Conservation (phyloP, 2,113 vertebrate species). For the Leucosticte australis region DNA sequence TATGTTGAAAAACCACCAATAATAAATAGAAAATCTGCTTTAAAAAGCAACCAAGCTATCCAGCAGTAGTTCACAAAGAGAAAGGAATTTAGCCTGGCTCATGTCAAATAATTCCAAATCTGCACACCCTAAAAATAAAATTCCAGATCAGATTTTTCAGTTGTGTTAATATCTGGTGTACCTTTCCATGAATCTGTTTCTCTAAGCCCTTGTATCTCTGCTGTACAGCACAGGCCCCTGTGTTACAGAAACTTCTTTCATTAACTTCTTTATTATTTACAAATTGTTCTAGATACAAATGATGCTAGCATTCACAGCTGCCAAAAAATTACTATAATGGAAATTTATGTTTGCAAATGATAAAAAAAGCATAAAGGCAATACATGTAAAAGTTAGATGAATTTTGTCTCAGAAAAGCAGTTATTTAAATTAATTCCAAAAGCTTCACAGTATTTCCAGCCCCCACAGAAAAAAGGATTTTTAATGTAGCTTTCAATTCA, state of each 20-base stretch:
- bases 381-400: neutral
- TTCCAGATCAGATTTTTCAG: neutral
- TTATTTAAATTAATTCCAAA: neutral
- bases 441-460: neutral
- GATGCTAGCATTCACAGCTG: neutral
- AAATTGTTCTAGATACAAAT: neutral
- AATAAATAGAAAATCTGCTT: neutral
- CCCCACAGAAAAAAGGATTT: neutral
- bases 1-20: neutral
- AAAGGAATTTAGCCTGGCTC: neutral
- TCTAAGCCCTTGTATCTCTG: neutral
- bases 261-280: neutral
- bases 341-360: constrained; percentile 12
- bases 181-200: neutral
- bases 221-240: neutral
- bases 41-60: neutral
- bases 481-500: neutral
- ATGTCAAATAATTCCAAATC: neutral
- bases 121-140: neutral
- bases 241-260: neutral
- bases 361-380: neutral
- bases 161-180: neutral
- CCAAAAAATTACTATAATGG: neutral
- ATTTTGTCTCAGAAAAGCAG: neutral
- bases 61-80: neutral